Evolutionary conservation across 2,113 vertebrate species (phyloP).

Genomic region (Anguilla japonica): DNA sequence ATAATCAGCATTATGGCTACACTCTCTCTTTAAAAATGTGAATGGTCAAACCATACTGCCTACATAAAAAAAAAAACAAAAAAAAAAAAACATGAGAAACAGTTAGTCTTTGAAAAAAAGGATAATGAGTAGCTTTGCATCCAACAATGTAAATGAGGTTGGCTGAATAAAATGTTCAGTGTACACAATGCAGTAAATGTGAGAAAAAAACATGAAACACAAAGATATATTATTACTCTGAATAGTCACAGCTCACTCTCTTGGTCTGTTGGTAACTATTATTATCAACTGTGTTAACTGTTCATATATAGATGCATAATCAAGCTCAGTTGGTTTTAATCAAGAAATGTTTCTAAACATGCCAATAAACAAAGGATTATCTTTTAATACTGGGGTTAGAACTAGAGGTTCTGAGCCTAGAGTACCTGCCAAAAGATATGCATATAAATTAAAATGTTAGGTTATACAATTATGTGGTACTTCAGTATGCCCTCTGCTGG

Average conservation of each 20-base stretch:
- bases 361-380: background rate
- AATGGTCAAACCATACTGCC: no score
- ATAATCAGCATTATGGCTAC: background rate
- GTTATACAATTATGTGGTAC: background rate
- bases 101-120: background rate
- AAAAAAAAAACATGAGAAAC: background rate
- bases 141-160: background rate
- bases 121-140: background rate
- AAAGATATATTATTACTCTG: background rate
- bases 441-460: background rate
- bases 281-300: no score
- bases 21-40: background rate
- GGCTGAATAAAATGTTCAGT: no score
- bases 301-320: no score
- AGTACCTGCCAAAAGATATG: background rate
- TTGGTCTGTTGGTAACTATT: background rate
- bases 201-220: no score
- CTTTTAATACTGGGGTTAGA: background rate
- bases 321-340: no score
- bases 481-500: background rate
- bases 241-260: background rate
- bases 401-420: background rate
- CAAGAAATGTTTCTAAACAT: no score
- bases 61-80: no score
- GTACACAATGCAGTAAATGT: no score